A percentile compares a stretch with the other conserved stretches of the same genome.
phyloP scores from a whole-genome alignment of 1,140 invertebrate genomes.

The Brachionus angularis region DNA sequence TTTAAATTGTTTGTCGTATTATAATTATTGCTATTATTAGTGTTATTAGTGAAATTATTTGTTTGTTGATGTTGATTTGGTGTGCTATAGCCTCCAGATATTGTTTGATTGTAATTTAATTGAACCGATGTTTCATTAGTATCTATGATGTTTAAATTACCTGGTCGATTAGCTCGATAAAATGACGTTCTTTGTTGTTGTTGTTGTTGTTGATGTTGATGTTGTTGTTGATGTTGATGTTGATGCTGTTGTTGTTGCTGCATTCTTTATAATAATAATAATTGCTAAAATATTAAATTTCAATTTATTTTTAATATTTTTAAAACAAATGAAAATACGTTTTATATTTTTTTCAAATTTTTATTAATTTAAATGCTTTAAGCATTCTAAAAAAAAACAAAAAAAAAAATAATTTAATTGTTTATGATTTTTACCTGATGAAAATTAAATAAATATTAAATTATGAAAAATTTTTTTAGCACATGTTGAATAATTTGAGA shows the following conservation, averaged over 20 bases:
- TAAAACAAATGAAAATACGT: not conserved
- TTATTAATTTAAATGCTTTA: conserved; percentile 25
- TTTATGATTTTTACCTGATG: not conserved
- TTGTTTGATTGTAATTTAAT: conserved; percentile 10
- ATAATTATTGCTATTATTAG: no score
- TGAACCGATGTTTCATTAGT: conserved; percentile 1
- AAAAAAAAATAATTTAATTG: conserved; percentile 7
- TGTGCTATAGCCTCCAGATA: conserved; percentile 15
- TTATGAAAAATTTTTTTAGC: no score
- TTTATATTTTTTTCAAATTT: not conserved
- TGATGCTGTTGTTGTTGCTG: no score
- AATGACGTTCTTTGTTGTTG: conserved; percentile 27
- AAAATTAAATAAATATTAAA: no score
- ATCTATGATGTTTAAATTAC: conserved; percentile 41
- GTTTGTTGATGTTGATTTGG: conserved; percentile 7
- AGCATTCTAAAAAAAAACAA: conserved; percentile 26
- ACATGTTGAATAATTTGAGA: no score
- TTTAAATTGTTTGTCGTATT: conserved; percentile 22
- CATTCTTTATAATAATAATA: no score
- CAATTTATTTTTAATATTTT: conserved; percentile 14
- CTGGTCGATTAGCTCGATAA: conserved; percentile 41
- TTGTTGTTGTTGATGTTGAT: conserved; percentile 4
- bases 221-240: not conserved
- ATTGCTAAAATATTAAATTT: no score
- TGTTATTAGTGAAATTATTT: conserved; percentile 7